These are phyloP conservation scores for Diaprepes abbreviatus DNA, from an alignment of 2,888 invertebrate genomes.

Conservation along the genomic window DNA sequence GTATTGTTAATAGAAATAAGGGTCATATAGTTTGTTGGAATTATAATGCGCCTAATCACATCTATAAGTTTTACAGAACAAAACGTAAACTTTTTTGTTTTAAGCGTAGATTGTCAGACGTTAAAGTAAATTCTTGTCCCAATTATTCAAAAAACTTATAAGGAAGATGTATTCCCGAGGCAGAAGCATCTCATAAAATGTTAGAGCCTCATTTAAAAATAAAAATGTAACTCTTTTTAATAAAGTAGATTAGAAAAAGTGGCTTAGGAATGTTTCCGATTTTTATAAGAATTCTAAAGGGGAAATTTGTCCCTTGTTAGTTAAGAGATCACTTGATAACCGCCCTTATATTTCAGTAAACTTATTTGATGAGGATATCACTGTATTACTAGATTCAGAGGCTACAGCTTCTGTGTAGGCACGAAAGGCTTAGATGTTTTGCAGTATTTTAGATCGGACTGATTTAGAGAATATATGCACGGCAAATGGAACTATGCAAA, in stretches of 20 bases:
- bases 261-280: background rate
- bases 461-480: constrained; percentile 9
- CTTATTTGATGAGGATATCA: background rate
- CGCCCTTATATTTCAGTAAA: constrained; percentile 13
- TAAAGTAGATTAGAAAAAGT: background rate
- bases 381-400: background rate
- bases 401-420: constrained; percentile 4
- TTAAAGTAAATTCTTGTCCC: background rate
- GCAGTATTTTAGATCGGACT: background rate
- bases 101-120: background rate
- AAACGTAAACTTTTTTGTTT: background rate
- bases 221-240: background rate
- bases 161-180: background rate
- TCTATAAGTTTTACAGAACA: too few relatives aligned
- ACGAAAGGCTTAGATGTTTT: background rate
- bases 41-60: background rate
- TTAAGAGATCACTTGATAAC: background rate
- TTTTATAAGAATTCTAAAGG: background rate
- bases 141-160: background rate
- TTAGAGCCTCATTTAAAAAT: background rate
- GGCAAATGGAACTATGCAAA: constrained; percentile 12
- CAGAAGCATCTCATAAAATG: background rate
- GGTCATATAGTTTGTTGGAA: background rate
- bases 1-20: background rate
- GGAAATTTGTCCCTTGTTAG: background rate